Conservation (phyloP, 2,888 invertebrate genomes). For the Spisula subtruncata region DNA sequence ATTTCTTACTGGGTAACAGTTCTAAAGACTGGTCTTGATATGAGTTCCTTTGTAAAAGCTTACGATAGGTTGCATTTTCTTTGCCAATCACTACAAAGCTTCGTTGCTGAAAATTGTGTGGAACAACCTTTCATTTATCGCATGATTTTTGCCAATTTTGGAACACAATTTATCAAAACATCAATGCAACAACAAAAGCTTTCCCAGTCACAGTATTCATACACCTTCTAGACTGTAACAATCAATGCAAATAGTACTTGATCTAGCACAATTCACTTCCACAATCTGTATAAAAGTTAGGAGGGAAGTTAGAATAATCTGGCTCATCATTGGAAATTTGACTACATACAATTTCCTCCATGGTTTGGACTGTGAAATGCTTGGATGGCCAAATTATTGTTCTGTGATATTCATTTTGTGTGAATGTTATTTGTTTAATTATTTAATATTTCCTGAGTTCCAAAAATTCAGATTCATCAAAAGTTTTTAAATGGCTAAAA, state of each 20-base stretch:
- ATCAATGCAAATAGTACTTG: slow-evolving; percentile 19
- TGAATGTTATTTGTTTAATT: no score
- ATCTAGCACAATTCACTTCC: slow-evolving; percentile 10
- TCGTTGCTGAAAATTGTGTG: neutral
- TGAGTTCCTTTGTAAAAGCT: neutral
- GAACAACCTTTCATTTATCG: slow-evolving; percentile 29
- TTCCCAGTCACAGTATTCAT: neutral
- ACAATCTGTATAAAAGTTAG: neutral
- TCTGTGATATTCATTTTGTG: neutral
- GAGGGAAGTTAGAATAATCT: neutral
- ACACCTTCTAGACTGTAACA: slow-evolving; percentile 14
- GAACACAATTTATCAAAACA: slow-evolving; percentile 26
- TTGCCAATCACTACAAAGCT: slow-evolving; percentile 9
- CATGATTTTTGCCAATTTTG: slow-evolving; percentile 25
- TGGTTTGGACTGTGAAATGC: neutral
- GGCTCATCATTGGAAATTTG: neutral
- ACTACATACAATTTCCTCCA: neutral
- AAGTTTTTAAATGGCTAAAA: no score
- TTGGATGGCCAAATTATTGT: neutral
- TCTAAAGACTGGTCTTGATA: slow-evolving; percentile 17
- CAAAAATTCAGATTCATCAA: no score
- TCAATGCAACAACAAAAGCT: neutral
- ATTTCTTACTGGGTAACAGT: neutral
- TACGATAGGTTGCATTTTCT: slow-evolving; percentile 11
- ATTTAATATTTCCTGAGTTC: no score